These are phyloP conservation scores for Cancer borealis DNA, from an alignment of 2,888 invertebrate species.

Conservation along the genomic window DNA sequence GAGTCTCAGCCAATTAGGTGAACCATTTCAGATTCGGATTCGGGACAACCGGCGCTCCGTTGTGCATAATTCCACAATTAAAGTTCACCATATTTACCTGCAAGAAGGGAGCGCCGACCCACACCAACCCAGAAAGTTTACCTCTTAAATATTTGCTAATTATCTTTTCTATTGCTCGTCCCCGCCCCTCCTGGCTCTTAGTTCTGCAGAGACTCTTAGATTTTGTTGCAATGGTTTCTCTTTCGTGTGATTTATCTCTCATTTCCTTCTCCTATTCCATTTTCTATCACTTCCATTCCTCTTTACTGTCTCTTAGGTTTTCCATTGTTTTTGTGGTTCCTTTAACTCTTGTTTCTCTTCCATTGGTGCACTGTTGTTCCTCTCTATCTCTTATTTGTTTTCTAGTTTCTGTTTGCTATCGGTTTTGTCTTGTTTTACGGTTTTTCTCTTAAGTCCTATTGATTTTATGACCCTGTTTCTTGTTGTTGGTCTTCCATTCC, in stretches of 20 bases:
- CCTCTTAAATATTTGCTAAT: slow-evolving; percentile 33
- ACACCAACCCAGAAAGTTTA: slow-evolving; percentile 1
- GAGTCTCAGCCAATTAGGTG: background rate
- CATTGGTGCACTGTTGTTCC: background rate
- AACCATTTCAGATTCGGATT: background rate
- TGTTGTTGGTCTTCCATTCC: background rate
- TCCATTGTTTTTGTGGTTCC: background rate
- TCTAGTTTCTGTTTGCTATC: background rate
- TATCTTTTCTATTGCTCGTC: background rate
- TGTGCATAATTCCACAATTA: slow-evolving; percentile 21
- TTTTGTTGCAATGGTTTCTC: background rate
- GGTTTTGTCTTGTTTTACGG: background rate
- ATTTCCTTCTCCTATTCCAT: background rate
- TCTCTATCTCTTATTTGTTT: background rate
- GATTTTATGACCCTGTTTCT: background rate
- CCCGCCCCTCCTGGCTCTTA: background rate
- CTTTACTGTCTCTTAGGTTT: background rate
- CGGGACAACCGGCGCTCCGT: background rate
- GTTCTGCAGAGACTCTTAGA: background rate
- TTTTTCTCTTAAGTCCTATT: background rate
- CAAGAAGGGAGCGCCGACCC: background rate
- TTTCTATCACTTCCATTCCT: background rate
- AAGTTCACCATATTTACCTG: background rate
- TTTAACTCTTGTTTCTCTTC: background rate
- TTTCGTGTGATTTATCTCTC: background rate